These are phyloP conservation scores for Mallotus villosus DNA, from an alignment of 2,797 vertebrate genomes.

Conservation along the genomic window DNA sequence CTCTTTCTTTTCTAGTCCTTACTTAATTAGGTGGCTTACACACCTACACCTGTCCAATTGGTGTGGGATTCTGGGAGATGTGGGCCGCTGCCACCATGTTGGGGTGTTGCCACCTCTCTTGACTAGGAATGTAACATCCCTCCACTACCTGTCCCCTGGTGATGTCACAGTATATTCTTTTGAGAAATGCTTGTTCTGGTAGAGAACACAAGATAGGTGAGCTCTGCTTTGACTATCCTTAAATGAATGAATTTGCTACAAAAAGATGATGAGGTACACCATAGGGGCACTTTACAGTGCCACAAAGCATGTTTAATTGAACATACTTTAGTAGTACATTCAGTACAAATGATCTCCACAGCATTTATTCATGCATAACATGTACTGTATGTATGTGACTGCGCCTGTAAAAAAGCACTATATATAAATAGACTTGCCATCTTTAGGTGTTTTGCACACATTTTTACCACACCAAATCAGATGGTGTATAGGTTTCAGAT, in stretches of 20 bases:
- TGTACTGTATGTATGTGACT: constrained; percentile 1
- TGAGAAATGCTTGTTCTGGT: neutral
- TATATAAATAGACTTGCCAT: constrained; percentile 43
- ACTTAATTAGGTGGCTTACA: too few relatives aligned
- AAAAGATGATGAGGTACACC: constrained; percentile 3
- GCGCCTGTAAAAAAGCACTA: neutral
- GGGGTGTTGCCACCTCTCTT: too few relatives aligned
- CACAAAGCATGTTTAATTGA: constrained; percentile 6
- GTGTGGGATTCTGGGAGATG: too few relatives aligned
- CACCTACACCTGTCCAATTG: too few relatives aligned
- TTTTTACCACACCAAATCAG: constrained; percentile 45
- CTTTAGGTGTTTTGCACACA: constrained; percentile 49
- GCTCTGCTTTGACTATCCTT: constrained; percentile 5
- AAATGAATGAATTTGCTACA: neutral
- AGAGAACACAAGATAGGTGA: constrained; percentile 21
- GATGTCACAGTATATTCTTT: too few relatives aligned
- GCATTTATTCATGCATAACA: constrained; percentile 29
- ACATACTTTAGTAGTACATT: constrained; percentile 6
- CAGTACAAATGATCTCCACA: constrained; percentile 10
- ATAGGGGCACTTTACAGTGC: neutral
- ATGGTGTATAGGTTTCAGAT: constrained; percentile 53
- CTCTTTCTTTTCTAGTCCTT: too few relatives aligned
- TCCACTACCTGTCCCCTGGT: too few relatives aligned
- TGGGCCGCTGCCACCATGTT: too few relatives aligned
- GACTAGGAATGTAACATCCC: too few relatives aligned